Conservation (phyloP, 1,140 invertebrate genomes). For the Ceratoteleas bidentatus region DNA sequence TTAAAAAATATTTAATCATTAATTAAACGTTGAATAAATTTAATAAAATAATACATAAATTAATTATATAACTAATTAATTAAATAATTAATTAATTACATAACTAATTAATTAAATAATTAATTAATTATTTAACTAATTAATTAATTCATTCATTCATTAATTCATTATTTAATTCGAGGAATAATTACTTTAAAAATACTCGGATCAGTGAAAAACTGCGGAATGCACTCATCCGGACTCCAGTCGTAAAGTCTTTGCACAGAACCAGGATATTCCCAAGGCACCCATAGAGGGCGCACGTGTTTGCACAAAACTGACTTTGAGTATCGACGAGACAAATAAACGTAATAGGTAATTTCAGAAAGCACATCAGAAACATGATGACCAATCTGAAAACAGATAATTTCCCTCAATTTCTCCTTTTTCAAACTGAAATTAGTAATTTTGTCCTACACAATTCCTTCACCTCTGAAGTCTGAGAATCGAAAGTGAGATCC, state of each 20-base stretch:
- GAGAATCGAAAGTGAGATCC: slow-evolving; percentile 91
- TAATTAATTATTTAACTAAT: no score
- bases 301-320: slow-evolving; percentile 95
- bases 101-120: not conserved
- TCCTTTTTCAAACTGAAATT: not conserved
- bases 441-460: not conserved
- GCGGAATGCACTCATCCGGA: slow-evolving; percentile 98
- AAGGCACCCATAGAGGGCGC: slow-evolving; percentile 95
- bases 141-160: no score
- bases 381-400: slow-evolving; percentile 90
- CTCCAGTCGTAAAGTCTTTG: slow-evolving; percentile 96
- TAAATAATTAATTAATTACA: no score
- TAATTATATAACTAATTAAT: no score
- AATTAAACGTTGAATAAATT: no score
- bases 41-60: no score
- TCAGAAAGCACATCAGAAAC: slow-evolving; percentile 97
- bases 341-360: slow-evolving; percentile 98
- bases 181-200: slow-evolving; percentile 88
- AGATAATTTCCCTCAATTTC: not conserved
- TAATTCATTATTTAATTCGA: not conserved
- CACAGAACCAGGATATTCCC: slow-evolving; percentile 97
- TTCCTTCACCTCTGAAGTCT: slow-evolving; percentile 79
- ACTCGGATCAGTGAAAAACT: slow-evolving; percentile 94
- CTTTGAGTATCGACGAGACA: slow-evolving; percentile 90
- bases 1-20: no score